phyloP scores from a whole-genome alignment of 2,888 invertebrate species.

The Aphidius colemani region DNA sequence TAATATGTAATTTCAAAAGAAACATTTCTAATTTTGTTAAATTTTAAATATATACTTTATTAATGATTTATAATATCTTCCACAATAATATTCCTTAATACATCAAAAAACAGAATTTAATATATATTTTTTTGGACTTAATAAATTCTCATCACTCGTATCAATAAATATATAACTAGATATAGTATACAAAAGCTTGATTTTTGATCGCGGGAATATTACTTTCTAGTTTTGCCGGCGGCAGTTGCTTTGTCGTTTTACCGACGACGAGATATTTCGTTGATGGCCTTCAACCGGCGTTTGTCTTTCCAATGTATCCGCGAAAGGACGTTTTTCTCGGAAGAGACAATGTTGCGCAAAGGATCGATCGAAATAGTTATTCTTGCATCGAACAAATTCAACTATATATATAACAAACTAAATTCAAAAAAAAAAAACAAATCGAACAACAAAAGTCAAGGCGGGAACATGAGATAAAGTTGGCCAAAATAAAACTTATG shows the following conservation, averaged over 20 bases:
- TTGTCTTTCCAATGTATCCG: slow-evolving; percentile 18
- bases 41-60: too few species aligned
- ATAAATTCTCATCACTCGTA: too few species aligned
- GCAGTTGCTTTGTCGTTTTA: slow-evolving; percentile 29
- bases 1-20: too few species aligned
- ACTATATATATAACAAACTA: too few species aligned
- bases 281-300: slow-evolving; percentile 19
- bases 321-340: slow-evolving; percentile 29
- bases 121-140: too few species aligned
- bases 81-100: background rate
- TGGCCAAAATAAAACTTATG: too few species aligned
- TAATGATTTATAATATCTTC: too few species aligned
- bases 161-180: too few species aligned
- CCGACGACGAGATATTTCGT: slow-evolving; percentile 17
- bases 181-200: background rate
- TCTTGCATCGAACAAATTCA: background rate
- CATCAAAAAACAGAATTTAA: slow-evolving; percentile 3
- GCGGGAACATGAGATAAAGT: too few species aligned
- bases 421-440: too few species aligned
- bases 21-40: background rate
- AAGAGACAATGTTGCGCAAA: slow-evolving; percentile 27
- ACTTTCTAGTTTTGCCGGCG: slow-evolving; percentile 34
- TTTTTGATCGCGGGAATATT: slow-evolving; percentile 36
- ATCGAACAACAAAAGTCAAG: too few species aligned
- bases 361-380: slow-evolving; percentile 30